Evolutionary conservation across 2,113 vertebrate species (phyloP).

Genomic region (Trichomycterus rosablanca): DNA sequence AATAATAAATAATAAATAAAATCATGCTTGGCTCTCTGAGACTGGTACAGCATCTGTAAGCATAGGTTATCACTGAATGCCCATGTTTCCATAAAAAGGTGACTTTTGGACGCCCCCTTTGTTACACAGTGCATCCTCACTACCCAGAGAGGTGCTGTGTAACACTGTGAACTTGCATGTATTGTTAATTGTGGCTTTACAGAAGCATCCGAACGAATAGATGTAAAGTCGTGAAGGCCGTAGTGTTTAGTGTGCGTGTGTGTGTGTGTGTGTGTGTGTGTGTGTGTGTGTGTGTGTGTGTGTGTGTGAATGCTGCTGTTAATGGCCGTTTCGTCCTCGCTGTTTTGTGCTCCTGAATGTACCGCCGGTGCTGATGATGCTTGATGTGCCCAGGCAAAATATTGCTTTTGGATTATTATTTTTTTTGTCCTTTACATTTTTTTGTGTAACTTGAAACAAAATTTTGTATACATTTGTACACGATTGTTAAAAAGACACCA

Average conservation of each 20-base stretch:
- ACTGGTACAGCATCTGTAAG: no score
- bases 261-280: constrained; percentile 1
- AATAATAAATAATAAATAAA: no score
- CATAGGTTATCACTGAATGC: no score
- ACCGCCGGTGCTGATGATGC: constrained; percentile 40
- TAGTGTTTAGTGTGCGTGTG: constrained; percentile 7
- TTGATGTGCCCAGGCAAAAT: constrained; percentile 33
- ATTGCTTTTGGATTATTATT: constrained; percentile 34
- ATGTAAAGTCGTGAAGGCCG: constrained; percentile 28
- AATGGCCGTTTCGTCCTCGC: constrained; percentile 29
- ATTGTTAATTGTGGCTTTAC: constrained; percentile 25
- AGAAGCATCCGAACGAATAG: constrained; percentile 15
- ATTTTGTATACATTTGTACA: constrained; percentile 99
- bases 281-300: constrained; percentile 21
- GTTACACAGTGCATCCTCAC: constrained; percentile 15
- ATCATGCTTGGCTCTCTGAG: no score
- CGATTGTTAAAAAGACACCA: constrained; percentile 79
- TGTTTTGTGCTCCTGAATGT: constrained; percentile 33
- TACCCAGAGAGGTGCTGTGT: constrained; percentile 21
- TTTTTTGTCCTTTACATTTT: constrained; percentile 84
- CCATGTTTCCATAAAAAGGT: constrained; percentile 33
- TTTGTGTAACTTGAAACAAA: constrained; percentile 86
- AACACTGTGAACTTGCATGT: constrained; percentile 36
- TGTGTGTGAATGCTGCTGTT: constrained; percentile 28
- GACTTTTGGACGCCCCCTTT: neutral